Evolutionary conservation across 2,797 vertebrate species (phyloP).

Genomic region (Gadopsis bispinosus): DNA sequence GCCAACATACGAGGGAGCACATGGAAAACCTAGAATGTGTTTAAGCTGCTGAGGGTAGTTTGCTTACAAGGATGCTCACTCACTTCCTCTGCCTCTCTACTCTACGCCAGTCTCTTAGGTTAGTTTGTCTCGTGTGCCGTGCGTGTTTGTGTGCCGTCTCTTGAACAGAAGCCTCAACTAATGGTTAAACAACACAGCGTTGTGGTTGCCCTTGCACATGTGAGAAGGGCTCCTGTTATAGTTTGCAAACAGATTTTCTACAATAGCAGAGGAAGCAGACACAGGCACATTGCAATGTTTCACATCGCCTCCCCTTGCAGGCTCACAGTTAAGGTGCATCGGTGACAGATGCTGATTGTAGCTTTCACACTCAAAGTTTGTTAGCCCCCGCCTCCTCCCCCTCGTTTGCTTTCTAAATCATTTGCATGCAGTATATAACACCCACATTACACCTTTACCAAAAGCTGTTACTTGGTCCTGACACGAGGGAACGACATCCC

Average conservation of each 20-base stretch:
- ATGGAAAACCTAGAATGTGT: neutral
- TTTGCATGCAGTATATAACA: slow-evolving; percentile 67
- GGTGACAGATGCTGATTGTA: slow-evolving; percentile 49
- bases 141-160: slow-evolving; percentile 15
- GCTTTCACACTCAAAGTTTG: slow-evolving; percentile 52
- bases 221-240: slow-evolving; percentile 35
- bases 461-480: slow-evolving; percentile 65
- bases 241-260: slow-evolving; percentile 41
- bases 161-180: slow-evolving; percentile 27
- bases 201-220: slow-evolving; percentile 8
- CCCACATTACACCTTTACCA: slow-evolving; percentile 53
- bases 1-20: neutral
- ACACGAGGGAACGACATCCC: slow-evolving; percentile 41
- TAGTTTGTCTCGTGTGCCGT: slow-evolving; percentile 13
- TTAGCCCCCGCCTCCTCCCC: neutral
- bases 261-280: slow-evolving; percentile 46
- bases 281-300: slow-evolving; percentile 48
- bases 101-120: neutral
- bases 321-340: slow-evolving; percentile 38
- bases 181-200: slow-evolving; percentile 41
- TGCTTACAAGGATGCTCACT: slow-evolving; percentile 3
- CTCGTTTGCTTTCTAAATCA: slow-evolving; percentile 22
- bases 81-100: slow-evolving; percentile 9
- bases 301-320: slow-evolving; percentile 26
- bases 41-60: slow-evolving; percentile 1